Base-by-base conservation (phyloP, 2,888 invertebrate species). In the Hipparchia semele region DNA sequence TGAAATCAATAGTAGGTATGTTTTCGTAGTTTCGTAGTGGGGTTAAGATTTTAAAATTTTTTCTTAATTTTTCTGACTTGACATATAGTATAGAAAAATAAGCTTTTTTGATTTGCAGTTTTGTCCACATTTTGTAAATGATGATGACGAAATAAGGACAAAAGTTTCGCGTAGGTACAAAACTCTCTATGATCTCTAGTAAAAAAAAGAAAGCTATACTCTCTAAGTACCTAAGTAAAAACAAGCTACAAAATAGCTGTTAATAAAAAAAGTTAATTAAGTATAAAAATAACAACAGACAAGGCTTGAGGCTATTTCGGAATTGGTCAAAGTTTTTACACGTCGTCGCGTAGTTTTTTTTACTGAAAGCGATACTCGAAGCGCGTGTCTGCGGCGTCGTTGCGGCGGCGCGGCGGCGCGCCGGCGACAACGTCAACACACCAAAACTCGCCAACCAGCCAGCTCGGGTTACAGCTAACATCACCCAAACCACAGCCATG, bases 321-420 rank as follows among this genome's bases (percentile, higher is more conserved):
- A 68, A 53, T 72, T 33, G 46, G 70, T 73, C 49, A 54, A 10
- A 62, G 54, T 75, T 75, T 73, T 73, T 70, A 58, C 49, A 46
- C 13, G 51, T 56, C 53, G 49, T 66, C 53, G 49, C 66, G 69
- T 69, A 54, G 59, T 58, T 58, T 70, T 72, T 72, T 76, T 67
- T 66, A 46, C n/a, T 39, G 68, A 62, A 66, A 60, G 61, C 54
- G 75, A 74, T 69, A 73, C 70, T 59, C 58, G 59, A 33, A 67
- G 71, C 75, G 72, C 75, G 75, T 74, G 75, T 75, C 74, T 51
- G 71, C 69, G 68, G 62, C 61, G 73, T 68, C 68, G 58, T 4
- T 9, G 12, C 49, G 53, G 10, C 59, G 59, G 4, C 9, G 60
- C 39, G 73, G 70, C 67, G 58, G 10, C 53, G 53, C 46, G 53